These are phyloP conservation scores for Homalodisca vitripennis DNA, from an alignment of 1,140 invertebrate genomes.

Conservation along the genomic window DNA sequence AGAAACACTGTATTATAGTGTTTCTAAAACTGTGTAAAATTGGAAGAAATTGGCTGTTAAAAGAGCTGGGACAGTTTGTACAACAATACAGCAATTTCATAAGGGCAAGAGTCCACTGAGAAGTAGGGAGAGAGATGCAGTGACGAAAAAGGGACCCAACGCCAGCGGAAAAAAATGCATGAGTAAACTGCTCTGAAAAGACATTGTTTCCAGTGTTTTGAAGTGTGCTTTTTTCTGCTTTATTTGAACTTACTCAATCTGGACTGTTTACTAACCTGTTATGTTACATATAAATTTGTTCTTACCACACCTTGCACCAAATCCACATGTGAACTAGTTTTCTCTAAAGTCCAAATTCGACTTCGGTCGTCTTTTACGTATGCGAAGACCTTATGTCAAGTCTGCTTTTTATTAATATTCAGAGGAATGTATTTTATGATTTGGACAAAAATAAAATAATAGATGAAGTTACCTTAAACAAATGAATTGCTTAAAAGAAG, in stretches of 20 bases:
- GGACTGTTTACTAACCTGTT: slow-evolving; percentile 33
- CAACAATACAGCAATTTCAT: not conserved
- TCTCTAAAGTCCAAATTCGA: slow-evolving; percentile 14
- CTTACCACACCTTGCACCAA: slow-evolving; percentile 19
- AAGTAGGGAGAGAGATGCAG: not conserved
- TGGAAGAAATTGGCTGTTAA: slow-evolving; percentile 33
- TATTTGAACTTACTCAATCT: slow-evolving; percentile 31
- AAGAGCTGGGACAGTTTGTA: slow-evolving; percentile 32
- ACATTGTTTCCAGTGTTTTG: slow-evolving; percentile 30
- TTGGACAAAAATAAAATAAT: slow-evolving; percentile 29
- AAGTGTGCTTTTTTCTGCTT: slow-evolving; percentile 32
- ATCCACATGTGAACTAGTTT: slow-evolving; percentile 27
- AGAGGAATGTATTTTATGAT: slow-evolving; percentile 34
- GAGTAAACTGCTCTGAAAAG: slow-evolving; percentile 23
- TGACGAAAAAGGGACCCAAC: not conserved
- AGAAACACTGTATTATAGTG: slow-evolving; percentile 26
- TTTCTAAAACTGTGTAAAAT: slow-evolving; percentile 36
- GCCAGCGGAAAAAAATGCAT: not conserved
- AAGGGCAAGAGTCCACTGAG: not conserved
- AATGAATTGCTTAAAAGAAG: slow-evolving; percentile 30
- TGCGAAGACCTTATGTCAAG: slow-evolving; percentile 33
- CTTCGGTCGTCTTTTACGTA: slow-evolving; percentile 31
- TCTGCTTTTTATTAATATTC: slow-evolving; percentile 32
- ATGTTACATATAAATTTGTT: slow-evolving; percentile 32
- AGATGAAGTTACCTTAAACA: slow-evolving; percentile 31